Base-by-base conservation (phyloP, 2,797 vertebrate genomes). In the Pangasius sanitwongsei region DNA sequence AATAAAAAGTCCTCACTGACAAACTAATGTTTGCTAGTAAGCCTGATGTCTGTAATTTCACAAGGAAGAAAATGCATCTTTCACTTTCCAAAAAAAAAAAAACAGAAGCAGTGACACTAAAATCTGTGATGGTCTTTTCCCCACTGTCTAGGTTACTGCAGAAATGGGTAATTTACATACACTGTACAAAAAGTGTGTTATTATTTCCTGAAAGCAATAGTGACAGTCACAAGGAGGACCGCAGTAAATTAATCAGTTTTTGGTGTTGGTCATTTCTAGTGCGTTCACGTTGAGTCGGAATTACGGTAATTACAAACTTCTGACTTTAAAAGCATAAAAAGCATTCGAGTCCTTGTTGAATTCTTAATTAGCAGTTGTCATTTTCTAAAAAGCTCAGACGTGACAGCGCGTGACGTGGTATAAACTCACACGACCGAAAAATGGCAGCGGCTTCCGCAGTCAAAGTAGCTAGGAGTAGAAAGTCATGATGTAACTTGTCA, bases 121-220 rank as follows among this genome's bases (percentile, higher is more conserved):
- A 20, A 50, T 53, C 50, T 80, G 50, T 57, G 16, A 16, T 20
- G 77, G 18, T 18, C 50, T 50, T 25, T 77, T n/a, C 37, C 59
- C 37, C 23, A 16, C 6, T 3, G 12, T 59, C 9, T 53, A 5
- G 83, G 16, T 50, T 67, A 50, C 83, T 50, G 83, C 41, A 65
- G 6, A 44, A 44, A 65, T 8, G 57, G 41, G 41, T 84, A 3
- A 31, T 65, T 59, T 80, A 8, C 31, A 59, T 37, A 12, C 53
- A 1, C 77, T 28, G 37, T n/a, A 44, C 59, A 48, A 83, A 48
- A 65, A 9, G 34, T 1, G 12, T 9, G 8, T 65, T 84, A 50
- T 84, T 84, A 84, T 67, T 84, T 67, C 44, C 41, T 50, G 16
- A 67, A 67, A 84, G 44, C 44, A 31, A 2, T 31, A n/a, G 61